Percentiles rank a stretch among this genome's conserved stretches.
phyloP scores from a whole-genome alignment of 2,113 vertebrate species.

The Tragelaphus scriptus region DNA sequence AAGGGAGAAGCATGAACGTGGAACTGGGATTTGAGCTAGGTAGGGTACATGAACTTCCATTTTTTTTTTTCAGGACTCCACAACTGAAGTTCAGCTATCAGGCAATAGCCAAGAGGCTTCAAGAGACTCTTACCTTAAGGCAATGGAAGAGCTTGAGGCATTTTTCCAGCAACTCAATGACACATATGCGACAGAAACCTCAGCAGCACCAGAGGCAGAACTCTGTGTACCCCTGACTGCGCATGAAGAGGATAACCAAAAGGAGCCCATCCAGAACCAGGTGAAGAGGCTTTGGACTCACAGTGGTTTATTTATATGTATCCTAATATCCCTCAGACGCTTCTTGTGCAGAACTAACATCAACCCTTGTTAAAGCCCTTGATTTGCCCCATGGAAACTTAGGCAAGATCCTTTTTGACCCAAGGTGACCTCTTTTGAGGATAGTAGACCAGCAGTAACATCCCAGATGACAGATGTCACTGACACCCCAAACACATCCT shows the following conservation, averaged over 20 bases:
- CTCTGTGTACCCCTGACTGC: neutral
- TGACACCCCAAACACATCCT: neutral
- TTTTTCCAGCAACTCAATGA: neutral
- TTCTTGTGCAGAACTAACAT: neutral
- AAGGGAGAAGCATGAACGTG: neutral
- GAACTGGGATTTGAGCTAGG: neutral
- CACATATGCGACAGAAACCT: neutral
- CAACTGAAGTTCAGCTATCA: neutral
- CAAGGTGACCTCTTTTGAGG: neutral
- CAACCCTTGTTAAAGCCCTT: neutral
- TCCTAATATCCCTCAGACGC: neutral
- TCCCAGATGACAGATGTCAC: neutral
- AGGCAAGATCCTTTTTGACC: neutral
- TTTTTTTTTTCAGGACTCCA: neutral
- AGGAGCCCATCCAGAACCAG: neutral
- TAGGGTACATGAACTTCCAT: neutral
- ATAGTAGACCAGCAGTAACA: neutral
- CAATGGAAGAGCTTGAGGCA: neutral
- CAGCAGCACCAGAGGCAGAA: neutral
- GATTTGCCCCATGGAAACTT: neutral
- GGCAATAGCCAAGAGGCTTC: neutral
- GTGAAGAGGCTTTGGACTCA: neutral
- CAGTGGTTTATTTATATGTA: neutral
- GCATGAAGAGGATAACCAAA: neutral
- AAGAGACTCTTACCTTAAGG: neutral